These are phyloP conservation scores for Mesorhabditis spiculigera DNA, from an alignment of 2,888 invertebrate species.

Conservation along the genomic window DNA sequence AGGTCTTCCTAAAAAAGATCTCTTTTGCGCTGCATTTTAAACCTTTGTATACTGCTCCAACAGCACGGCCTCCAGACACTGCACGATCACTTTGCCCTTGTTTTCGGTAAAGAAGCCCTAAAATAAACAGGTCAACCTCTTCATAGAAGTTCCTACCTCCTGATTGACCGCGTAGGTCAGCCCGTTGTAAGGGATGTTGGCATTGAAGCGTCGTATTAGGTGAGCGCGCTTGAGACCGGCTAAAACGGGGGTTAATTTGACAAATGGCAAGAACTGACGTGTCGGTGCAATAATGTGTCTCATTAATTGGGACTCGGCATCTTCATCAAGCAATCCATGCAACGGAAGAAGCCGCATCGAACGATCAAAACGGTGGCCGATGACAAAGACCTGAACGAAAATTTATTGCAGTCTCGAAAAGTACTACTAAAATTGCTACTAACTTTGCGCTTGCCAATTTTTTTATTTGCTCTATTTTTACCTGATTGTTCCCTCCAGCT, in stretches of 20 bases:
- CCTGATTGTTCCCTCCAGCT: conserved; percentile 88
- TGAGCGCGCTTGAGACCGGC: conserved; percentile 72
- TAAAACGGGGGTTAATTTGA: conserved; percentile 11
- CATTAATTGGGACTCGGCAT: conserved; percentile 84
- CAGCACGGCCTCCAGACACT: conserved; percentile 80
- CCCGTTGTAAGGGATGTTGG: conserved; percentile 95
- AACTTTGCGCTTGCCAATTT: neutral
- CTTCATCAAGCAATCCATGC: conserved; percentile 81
- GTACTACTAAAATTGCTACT: neutral
- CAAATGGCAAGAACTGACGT: conserved; percentile 25
- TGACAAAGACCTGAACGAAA: conserved; percentile 37
- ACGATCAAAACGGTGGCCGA: conserved; percentile 72
- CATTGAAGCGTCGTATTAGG: conserved; percentile 88
- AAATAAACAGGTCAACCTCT: conserved; percentile 48
- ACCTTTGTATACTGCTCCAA: conserved; percentile 63
- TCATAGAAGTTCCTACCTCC: conserved; percentile 70
- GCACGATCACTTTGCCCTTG: conserved; percentile 91
- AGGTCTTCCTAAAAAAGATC: conserved; percentile 62
- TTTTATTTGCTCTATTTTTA: neutral
- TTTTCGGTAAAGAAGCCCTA: conserved; percentile 82
- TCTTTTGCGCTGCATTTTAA: neutral
- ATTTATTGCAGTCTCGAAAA: neutral
- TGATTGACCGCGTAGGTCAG: conserved; percentile 90
- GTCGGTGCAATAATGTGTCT: conserved; percentile 66
- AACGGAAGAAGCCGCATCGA: conserved; percentile 85